Evolutionary conservation across 2,113 vertebrate genomes (phyloP), one percentile per base, ranked within the genome.

Genomic region (Erinaceus europaeus): DNA sequence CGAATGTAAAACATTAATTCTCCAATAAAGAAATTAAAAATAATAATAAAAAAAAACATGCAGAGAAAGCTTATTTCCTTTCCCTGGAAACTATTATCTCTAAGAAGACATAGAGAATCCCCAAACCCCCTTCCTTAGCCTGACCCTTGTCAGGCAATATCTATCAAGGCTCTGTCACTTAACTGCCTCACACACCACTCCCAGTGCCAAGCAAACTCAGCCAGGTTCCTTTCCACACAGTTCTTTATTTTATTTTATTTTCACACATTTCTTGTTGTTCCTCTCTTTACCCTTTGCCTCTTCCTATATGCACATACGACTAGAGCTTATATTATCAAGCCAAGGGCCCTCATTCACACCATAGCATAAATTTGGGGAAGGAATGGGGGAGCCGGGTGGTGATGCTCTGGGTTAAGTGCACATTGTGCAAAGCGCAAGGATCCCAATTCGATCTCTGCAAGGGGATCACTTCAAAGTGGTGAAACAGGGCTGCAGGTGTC

Each of bases 261-360:
- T 85, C n/a, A 57, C 50, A n/a, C 38, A 27, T 42, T n/a, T n/a
- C n/a, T n/a, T n/a, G n/a, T n/a, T n/a, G n/a, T 44, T 72, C 61
- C 14, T 23, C 36, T 80, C 48, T 48, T 65, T 75, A 38, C n/a
- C 57, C 80, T 62, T 65, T 75, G n/a, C 34, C 2, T 38, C 65
- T 90, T 85, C 79, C 65, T 32, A 27, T 29, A 64, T 44, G 86
- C 62, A 88, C 68, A 90, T 64, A 83, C 62, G 71, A 52, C 34
- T 69, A 48, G 9, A 92, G 67, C 61, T 83, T 88, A 46, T 83
- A 84, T 42, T 38, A 83, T 15, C 57, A 69, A 86, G 42, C 34
- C 38, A 88, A n/a, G 68, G 36, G 55, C 13, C 74, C 50, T 76
- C 67, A 76, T 38, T 75, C 25, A 72, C 82, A 87, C 62, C 38